phyloP scores from a whole-genome alignment of 92 coral and sea anemone genomes.

The Epizoanthus rinbou region DNA sequence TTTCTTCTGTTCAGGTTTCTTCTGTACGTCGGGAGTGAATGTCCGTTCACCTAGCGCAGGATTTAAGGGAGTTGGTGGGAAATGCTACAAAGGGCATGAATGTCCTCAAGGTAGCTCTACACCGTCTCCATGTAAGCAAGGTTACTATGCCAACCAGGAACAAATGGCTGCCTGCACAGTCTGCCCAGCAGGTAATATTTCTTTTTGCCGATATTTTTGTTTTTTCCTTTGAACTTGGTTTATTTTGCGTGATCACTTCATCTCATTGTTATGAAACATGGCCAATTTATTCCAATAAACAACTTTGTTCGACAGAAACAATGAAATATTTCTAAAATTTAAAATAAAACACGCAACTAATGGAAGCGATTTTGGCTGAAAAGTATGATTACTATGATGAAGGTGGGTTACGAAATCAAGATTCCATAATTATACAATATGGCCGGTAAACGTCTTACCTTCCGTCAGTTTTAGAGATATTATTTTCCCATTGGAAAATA shows the following conservation, averaged over 20 bases:
- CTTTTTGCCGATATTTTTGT: not conserved
- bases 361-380: too few species aligned
- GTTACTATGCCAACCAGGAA: slow-evolving; percentile 76
- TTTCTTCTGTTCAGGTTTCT: slow-evolving; percentile 65
- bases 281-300: too few species aligned
- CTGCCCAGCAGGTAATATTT: slow-evolving; percentile 79
- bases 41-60: slow-evolving; percentile 75
- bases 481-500: too few species aligned
- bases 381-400: too few species aligned
- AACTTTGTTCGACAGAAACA: too few species aligned
- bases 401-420: too few species aligned
- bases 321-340: too few species aligned
- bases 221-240: not conserved
- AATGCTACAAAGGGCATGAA: slow-evolving; percentile 85
- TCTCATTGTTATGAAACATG: too few species aligned
- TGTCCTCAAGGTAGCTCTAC: slow-evolving; percentile 84
- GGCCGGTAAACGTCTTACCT: too few species aligned
- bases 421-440: too few species aligned
- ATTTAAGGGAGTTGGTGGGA: slow-evolving; percentile 81
- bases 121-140: slow-evolving; percentile 82
- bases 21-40: slow-evolving; percentile 90
- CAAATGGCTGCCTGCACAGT: slow-evolving; percentile 80
- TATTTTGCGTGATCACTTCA: not conserved
- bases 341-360: too few species aligned
- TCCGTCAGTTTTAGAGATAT: too few species aligned